Evolutionary conservation across 2,113 vertebrate genomes (phyloP).

Genomic region (Ellobius talpinus): DNA sequence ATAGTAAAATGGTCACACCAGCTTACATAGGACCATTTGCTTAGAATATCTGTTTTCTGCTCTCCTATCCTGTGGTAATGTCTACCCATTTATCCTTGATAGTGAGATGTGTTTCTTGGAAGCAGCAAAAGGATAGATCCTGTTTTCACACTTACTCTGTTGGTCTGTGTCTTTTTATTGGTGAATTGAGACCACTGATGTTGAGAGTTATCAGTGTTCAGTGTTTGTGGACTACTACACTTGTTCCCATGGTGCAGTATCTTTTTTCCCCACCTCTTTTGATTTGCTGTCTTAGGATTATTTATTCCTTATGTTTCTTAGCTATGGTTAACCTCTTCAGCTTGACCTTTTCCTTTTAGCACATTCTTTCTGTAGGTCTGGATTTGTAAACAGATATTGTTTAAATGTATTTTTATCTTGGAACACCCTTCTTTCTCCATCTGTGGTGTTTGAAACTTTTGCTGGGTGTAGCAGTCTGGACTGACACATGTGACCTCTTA

Average conservation of each 20-base stretch:
- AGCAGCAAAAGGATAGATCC: background rate
- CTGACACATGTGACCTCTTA: background rate
- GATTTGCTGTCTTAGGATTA: background rate
- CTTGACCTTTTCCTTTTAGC: background rate
- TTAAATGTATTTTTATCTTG: background rate
- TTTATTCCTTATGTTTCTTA: background rate
- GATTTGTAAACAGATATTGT: background rate
- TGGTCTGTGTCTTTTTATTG: background rate
- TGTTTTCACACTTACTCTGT: background rate
- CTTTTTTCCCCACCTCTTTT: background rate
- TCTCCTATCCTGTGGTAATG: background rate
- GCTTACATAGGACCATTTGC: background rate
- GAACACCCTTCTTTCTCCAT: background rate
- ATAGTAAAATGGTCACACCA: background rate
- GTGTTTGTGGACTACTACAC: background rate
- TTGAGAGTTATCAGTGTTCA: background rate
- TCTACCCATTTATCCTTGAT: background rate
- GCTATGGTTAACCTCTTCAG: background rate
- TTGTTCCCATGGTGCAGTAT: background rate
- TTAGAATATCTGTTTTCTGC: background rate
- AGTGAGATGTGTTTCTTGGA: background rate
- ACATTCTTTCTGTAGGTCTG: background rate
- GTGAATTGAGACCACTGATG: no score
- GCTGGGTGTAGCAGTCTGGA: background rate
- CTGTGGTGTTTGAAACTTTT: background rate